Conservation (phyloP, 2,113 vertebrate genomes). For the Dicerorhinus sumatrensis region DNA sequence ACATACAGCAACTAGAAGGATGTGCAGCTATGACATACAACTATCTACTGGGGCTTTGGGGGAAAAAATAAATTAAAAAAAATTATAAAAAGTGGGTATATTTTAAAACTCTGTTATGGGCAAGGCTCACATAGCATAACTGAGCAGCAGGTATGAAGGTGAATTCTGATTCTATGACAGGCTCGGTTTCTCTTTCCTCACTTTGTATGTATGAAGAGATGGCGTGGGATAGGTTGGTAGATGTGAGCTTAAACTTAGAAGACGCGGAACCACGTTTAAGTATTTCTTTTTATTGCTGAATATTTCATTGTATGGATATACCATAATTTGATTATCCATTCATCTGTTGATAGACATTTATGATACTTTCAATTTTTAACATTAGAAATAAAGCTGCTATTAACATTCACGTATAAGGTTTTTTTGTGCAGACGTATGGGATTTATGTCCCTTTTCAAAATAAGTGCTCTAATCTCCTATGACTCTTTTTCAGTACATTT, state of each 20-base stretch:
- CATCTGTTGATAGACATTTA: neutral
- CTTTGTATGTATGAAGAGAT: neutral
- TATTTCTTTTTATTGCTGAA: slow-evolving; percentile 4
- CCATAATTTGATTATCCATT: neutral
- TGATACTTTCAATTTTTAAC: neutral
- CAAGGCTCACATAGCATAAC: neutral
- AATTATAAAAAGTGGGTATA: neutral
- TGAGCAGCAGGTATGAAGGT: neutral
- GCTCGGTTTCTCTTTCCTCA: neutral
- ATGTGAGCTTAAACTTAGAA: neutral
- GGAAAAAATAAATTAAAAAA: too few species aligned
- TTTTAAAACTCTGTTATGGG: neutral
- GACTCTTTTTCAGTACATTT: neutral
- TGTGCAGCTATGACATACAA: too few species aligned
- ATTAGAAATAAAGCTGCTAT: neutral
- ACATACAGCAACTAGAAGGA: too few species aligned
- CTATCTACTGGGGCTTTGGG: too few species aligned
- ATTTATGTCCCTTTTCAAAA: neutral
- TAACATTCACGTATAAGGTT: neutral
- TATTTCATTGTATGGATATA: neutral
- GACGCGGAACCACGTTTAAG: neutral
- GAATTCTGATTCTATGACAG: neutral
- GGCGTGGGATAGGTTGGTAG: neutral
- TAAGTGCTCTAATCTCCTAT: neutral
- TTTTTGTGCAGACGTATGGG: neutral